Conservation (phyloP, 2,888 invertebrate genomes). For the Laothoe populi region DNA sequence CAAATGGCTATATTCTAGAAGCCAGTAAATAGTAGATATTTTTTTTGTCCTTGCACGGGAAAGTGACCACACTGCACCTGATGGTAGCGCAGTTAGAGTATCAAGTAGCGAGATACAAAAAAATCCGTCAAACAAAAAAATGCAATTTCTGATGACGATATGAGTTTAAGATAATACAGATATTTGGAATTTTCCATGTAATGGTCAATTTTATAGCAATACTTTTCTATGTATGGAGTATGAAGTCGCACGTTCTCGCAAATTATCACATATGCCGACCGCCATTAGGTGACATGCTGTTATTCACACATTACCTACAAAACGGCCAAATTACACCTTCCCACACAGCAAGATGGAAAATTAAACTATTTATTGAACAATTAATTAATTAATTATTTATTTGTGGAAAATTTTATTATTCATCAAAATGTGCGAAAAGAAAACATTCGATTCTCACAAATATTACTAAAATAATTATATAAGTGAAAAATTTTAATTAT, state of each 20-base stretch:
- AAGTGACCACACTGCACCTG: too few relatives aligned
- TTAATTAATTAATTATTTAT: too few relatives aligned
- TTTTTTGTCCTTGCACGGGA: too few relatives aligned
- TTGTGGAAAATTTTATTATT: too few relatives aligned
- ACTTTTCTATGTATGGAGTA: neutral
- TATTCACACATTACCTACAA: conserved; percentile 8
- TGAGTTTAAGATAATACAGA: neutral
- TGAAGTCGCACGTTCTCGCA: conserved; percentile 20
- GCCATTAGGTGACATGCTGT: conserved; percentile 11
- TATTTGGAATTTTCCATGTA: conserved; percentile 14
- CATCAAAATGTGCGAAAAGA: too few relatives aligned
- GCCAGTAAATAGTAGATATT: too few relatives aligned
- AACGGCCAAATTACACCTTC: conserved; percentile 11
- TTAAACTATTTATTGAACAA: too few relatives aligned
- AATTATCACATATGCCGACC: conserved; percentile 18
- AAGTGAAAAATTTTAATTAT: too few relatives aligned
- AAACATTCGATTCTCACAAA: conserved; percentile 10
- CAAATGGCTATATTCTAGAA: too few relatives aligned
- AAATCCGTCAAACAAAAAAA: too few relatives aligned
- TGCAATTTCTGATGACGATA: neutral
- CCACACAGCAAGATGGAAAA: conserved; percentile 7
- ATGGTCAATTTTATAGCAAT: conserved; percentile 13
- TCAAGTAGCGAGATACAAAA: too few relatives aligned
- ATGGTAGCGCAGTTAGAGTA: too few relatives aligned
- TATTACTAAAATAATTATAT: conserved; percentile 1